These are phyloP conservation scores for Oreochromis tanganicae DNA, from an alignment of 2,113 vertebrate genomes.

Conservation along the genomic window DNA sequence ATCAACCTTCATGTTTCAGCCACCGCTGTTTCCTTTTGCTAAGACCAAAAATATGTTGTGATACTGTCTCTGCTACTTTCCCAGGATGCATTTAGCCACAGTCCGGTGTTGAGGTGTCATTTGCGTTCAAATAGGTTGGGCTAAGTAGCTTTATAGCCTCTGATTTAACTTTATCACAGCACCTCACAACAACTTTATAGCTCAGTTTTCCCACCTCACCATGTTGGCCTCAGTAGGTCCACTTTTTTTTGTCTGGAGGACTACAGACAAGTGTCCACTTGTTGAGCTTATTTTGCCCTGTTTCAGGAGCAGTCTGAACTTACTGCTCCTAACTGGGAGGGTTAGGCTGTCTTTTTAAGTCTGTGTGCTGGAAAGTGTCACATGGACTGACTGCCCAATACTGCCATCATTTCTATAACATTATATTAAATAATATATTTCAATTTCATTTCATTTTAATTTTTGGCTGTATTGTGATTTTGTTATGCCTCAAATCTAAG, in stretches of 20 bases:
- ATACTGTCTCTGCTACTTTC: neutral
- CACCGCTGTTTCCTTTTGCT: neutral
- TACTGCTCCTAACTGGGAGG: slow-evolving; percentile 9
- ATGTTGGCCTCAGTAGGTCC: neutral
- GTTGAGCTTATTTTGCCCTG: neutral
- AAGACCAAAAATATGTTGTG: neutral
- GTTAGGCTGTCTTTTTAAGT: slow-evolving; percentile 6
- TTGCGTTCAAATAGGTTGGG: neutral
- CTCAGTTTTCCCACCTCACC: neutral
- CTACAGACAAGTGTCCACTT: slow-evolving; percentile 7
- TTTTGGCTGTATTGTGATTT: neutral
- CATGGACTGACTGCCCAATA: neutral
- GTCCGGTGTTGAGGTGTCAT: neutral
- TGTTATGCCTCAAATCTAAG: neutral
- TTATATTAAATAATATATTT: neutral
- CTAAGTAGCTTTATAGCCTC: neutral
- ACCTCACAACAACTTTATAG: neutral
- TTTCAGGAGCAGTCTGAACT: slow-evolving; percentile 1
- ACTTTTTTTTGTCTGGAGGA: neutral
- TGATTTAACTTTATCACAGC: slow-evolving; percentile 1
- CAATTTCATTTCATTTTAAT: neutral
- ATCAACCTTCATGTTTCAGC: neutral
- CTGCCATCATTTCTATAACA: neutral
- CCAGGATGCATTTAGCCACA: neutral
- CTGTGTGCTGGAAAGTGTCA: slow-evolving; percentile 4